Evolutionary conservation across 2,888 invertebrate genomes (phyloP).

Genomic region (Lycaena phlaeas): DNA sequence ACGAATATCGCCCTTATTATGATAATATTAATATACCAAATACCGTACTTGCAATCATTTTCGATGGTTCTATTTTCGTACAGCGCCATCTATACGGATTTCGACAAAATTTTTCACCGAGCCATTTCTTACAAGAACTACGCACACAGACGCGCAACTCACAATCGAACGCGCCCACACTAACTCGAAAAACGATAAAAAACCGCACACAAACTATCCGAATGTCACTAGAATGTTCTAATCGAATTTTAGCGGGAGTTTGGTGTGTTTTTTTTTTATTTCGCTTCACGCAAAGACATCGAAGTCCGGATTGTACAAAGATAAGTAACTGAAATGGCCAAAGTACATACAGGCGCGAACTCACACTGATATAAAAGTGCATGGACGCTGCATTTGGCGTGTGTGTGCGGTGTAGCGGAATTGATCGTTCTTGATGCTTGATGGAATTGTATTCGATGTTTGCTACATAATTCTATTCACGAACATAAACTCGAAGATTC

Average conservation of each 20-base stretch:
- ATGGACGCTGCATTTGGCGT: conserved; percentile 46
- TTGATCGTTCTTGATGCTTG: conserved; percentile 19
- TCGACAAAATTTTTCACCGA: conserved; percentile 65
- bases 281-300: conserved; percentile 26
- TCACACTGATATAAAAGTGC: conserved; percentile 37
- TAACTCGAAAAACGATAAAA: conserved; percentile 69
- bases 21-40: conserved; percentile 6
- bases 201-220: conserved; percentile 51
- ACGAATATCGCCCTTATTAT: conserved; percentile 23
- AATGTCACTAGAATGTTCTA: no score
- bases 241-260: no score
- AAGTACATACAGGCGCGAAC: conserved; percentile 60
- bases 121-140: conserved; percentile 70
- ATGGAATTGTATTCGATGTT: conserved; percentile 13
- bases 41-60: conserved; percentile 35
- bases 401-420: conserved; percentile 44
- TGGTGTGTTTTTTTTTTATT: no score
- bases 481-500: not conserved
- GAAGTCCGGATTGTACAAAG: conserved; percentile 39
- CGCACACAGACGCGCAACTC: conserved; percentile 42
- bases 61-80: conserved; percentile 47
- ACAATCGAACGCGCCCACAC: conserved; percentile 71
- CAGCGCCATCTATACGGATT: conserved; percentile 67
- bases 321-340: conserved; percentile 60
- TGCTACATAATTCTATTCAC: not conserved